Evolutionary conservation across 1,140 invertebrate genomes (phyloP), one percentile per base, ranked within the genome.

Genomic region (Ericerus pela): DNA sequence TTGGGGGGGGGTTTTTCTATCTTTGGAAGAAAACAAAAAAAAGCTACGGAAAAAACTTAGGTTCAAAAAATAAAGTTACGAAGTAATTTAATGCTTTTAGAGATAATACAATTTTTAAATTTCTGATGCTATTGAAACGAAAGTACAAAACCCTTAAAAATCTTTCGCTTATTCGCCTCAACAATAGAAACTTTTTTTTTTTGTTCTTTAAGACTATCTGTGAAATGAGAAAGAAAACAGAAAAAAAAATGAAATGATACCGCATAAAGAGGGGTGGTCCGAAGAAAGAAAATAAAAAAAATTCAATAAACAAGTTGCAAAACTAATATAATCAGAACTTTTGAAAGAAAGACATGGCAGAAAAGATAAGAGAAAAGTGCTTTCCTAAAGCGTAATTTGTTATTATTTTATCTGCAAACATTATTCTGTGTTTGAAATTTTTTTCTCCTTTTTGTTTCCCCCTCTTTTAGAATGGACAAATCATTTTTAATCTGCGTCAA

Each of bases 21-120:
- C 30, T 33, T n/a, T 33, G n/a, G n/a, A n/a, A n/a, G n/a, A n/a
- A n/a, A n/a, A n/a, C n/a, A n/a, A n/a, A n/a, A 33, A 33, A 38
- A 38, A 38, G n/a, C 36, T 38, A 38, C n/a, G n/a, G n/a, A n/a
- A n/a, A 38, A 38, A 38, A 38, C 36, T 38, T 38, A 16, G n/a
- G 14, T 18, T 3, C n/a, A 38, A 38, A n/a, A n/a, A n/a, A n/a
- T 16, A 38, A 38, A 38, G 36, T 38, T 38, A n/a, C 36, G 14
- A 18, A 16, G 36, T 38, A 38, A 38, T 38, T 38, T 38, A 38
- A 38, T 18, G 36, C 36, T 38, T 14, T 38, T 38, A 38, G 36
- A 33, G 36, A 38, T 38, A 38, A 38, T 38, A 38, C 36, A 38
- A 38, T 38, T 38, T 38, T 38, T 6, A 38, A 38, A 38, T 38